A percentile compares a stretch with the other conserved stretches of the same genome.
These are phyloP conservation scores for Dynastes maya DNA, from an alignment of 2,888 invertebrate species.

Conservation along the genomic window DNA sequence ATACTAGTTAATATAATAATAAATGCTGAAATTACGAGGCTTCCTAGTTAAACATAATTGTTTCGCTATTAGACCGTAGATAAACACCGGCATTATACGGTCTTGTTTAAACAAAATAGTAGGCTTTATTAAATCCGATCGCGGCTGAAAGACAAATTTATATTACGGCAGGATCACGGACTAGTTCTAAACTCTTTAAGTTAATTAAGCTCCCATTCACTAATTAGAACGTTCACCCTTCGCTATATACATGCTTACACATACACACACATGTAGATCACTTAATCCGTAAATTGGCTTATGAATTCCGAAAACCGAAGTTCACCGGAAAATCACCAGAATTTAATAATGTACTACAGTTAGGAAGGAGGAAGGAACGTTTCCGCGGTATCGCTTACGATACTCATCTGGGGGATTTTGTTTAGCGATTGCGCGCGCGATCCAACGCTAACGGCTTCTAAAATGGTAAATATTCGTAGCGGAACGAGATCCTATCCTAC, in stretches of 20 bases:
- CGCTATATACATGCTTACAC: constrained; percentile 1
- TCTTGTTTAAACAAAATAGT: constrained; percentile 26
- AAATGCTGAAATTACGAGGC: too few species aligned
- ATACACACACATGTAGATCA: neutral
- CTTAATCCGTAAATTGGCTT: constrained; percentile 20
- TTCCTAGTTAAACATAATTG: neutral
- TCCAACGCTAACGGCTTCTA: neutral
- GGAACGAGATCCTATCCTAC: too few species aligned
- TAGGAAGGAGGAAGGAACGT: neutral
- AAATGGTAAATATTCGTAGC: neutral
- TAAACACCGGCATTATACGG: constrained; percentile 5
- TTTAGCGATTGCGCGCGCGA: neutral
- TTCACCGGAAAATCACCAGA: constrained; percentile 4
- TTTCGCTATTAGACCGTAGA: neutral
- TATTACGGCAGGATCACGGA: constrained; percentile 26
- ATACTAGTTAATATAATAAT: too few species aligned
- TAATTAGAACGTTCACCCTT: constrained; percentile 30
- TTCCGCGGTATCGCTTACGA: neutral
- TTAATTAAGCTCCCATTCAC: constrained; percentile 38
- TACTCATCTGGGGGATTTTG: neutral
- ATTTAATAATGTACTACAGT: neutral
- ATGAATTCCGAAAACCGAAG: constrained; percentile 8
- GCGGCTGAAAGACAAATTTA: constrained; percentile 30
- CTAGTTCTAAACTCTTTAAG: constrained; percentile 32
- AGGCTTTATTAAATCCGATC: constrained; percentile 29